phyloP scores from a whole-genome alignment of 1,140 invertebrate species.

The Drosophila ironensis region DNA sequence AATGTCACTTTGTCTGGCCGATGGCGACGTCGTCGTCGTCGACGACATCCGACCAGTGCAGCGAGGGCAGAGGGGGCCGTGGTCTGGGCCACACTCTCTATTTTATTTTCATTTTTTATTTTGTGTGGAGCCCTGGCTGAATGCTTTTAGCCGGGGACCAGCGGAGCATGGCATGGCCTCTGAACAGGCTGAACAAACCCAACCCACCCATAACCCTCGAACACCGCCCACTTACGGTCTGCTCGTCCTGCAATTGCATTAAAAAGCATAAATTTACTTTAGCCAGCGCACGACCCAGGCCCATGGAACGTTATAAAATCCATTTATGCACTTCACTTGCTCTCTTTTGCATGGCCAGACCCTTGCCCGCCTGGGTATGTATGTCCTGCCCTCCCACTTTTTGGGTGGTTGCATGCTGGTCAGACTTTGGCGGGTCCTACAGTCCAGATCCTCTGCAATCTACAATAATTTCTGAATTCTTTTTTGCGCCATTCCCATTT shows the following conservation, averaged over 20 bases:
- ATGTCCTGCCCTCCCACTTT: neutral
- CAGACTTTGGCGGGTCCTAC: slow-evolving; percentile 33
- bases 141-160: slow-evolving; percentile 63
- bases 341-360: slow-evolving; percentile 35
- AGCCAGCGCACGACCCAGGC: no score
- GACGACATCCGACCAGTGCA: slow-evolving; percentile 43
- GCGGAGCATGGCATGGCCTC: slow-evolving; percentile 47
- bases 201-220: neutral
- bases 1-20: slow-evolving; percentile 77
- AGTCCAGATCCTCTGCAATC: slow-evolving; percentile 51
- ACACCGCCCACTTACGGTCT: slow-evolving; percentile 71
- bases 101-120: slow-evolving; percentile 3
- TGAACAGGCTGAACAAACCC: slow-evolving; percentile 7
- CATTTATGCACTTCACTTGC: slow-evolving; percentile 80
- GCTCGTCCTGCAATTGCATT: slow-evolving; percentile 78
- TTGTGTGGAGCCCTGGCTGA: slow-evolving; percentile 24
- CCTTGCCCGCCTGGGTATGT: no score
- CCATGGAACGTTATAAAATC: slow-evolving; percentile 73
- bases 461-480: slow-evolving; percentile 80
- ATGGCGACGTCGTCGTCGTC: slow-evolving; percentile 27
- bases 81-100: neutral
- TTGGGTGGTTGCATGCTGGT: slow-evolving; percentile 64
- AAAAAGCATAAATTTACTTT: slow-evolving; percentile 81
- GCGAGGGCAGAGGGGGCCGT: neutral
- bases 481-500: slow-evolving; percentile 51